These are phyloP conservation scores for Gallirallus australis DNA, from an alignment of 2,797 vertebrate genomes.

Conservation along the genomic window DNA sequence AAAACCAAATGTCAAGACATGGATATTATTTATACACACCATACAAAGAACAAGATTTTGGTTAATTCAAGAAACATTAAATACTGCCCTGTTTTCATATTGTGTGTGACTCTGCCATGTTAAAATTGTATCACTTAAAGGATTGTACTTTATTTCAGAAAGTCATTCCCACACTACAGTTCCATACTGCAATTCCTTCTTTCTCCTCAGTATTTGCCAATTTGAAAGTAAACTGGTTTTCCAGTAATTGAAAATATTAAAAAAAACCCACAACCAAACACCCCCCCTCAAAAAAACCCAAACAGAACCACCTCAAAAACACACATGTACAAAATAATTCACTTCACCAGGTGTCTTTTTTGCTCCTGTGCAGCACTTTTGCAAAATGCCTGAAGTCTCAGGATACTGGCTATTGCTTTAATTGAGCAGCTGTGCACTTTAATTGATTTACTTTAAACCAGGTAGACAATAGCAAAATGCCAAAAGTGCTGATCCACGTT, in stretches of 20 bases:
- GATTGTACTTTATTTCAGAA: not conserved
- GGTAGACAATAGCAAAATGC: constrained; percentile 17
- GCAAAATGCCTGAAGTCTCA: constrained; percentile 6
- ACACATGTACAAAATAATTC: not conserved
- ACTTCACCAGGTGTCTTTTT: constrained; percentile 2
- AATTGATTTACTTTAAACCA: constrained; percentile 79
- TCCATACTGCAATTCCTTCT: not conserved
- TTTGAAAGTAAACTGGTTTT: not conserved
- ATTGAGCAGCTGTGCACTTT: constrained; percentile 76
- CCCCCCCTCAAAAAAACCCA: fast-evolving
- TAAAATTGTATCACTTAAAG: not conserved
- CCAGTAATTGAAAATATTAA: not conserved
- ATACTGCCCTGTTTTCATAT: not conserved
- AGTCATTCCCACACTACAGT: not conserved
- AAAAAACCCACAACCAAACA: not conserved
- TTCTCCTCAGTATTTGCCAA: not conserved
- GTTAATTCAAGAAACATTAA: not conserved
- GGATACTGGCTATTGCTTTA: constrained; percentile 40
- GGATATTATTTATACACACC: not conserved
- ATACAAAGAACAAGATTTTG: not conserved
- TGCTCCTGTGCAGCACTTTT: not conserved
- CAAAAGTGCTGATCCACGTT: constrained; percentile 79
- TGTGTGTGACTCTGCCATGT: not conserved
- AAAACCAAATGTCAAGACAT: not conserved
- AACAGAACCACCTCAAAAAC: not conserved